These are phyloP conservation scores for Sminthopsis crassicaudata DNA, from an alignment of 2,113 vertebrate genomes.

Conservation along the genomic window DNA sequence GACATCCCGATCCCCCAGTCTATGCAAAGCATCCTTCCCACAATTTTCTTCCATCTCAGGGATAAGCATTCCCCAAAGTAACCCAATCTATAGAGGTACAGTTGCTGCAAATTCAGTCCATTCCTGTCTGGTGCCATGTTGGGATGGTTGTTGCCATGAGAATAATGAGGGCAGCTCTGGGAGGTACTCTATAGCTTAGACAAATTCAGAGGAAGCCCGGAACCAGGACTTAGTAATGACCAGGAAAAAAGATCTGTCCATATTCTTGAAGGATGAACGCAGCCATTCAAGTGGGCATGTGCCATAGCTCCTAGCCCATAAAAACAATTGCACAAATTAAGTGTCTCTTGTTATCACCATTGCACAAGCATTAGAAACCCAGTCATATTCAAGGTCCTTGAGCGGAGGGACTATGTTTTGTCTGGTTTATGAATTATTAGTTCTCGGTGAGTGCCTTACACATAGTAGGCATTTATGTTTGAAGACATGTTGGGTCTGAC, in stretches of 20 bases:
- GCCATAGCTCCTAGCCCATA: not conserved
- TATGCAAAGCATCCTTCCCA: conserved; percentile 65
- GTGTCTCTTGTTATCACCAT: not conserved
- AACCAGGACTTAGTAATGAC: not conserved
- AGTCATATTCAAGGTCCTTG: not conserved
- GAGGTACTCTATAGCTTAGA: not conserved
- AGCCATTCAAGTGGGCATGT: not conserved
- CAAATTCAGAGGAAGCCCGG: not conserved
- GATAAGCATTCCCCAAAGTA: not conserved
- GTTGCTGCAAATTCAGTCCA: conserved; percentile 70
- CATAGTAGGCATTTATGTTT: not conserved
- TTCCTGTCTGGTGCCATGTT: conserved; percentile 51
- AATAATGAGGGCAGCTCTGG: not conserved
- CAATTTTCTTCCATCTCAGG: conserved; percentile 41
- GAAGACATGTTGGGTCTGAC: not conserved
- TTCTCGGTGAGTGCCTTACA: not conserved
- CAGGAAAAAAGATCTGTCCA: not conserved
- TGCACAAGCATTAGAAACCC: not conserved
- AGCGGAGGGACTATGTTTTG: not conserved
- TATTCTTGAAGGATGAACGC: not conserved
- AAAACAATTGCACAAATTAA: not conserved
- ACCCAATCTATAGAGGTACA: not conserved
- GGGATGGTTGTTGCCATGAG: not conserved
- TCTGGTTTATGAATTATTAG: not conserved
- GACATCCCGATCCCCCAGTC: conserved; percentile 66